Percentiles rank a stretch among this genome's conserved stretches.
Evolutionary conservation across 2,113 vertebrate species (phyloP).

Genomic region (Protobothrops flavoviridis): DNA sequence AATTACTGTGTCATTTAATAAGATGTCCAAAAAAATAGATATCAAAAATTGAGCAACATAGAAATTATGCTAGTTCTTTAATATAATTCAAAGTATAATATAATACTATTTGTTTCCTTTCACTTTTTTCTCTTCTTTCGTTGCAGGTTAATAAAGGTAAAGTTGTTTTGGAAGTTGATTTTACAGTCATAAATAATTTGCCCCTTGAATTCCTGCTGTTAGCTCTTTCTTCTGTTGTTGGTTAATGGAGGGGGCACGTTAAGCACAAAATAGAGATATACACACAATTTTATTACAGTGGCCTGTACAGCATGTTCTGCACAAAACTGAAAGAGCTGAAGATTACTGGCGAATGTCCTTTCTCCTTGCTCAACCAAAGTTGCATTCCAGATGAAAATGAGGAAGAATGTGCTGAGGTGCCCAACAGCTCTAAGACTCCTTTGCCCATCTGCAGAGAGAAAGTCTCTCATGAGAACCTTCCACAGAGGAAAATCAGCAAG

Average conservation of each 20-base stretch:
- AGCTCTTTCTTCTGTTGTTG: conserved; percentile 35
- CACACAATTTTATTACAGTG: conserved; percentile 31
- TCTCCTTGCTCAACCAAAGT: conserved; percentile 80
- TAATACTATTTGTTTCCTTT: background rate
- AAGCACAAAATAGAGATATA: conserved; percentile 33
- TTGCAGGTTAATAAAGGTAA: conserved; percentile 38
- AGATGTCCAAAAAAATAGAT: background rate
- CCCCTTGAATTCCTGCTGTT: conserved; percentile 9
- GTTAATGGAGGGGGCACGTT: conserved; percentile 47
- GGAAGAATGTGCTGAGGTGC: conserved; percentile 66
- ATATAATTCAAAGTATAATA: conserved; percentile 3
- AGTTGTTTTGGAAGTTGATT: conserved; percentile 33
- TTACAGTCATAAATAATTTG: conserved; percentile 37
- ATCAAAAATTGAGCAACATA: background rate
- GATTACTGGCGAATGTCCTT: conserved; percentile 92
- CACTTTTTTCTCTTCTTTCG: conserved; percentile 21
- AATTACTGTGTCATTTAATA: background rate
- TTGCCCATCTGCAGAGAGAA: conserved; percentile 77
- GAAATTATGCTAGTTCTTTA: background rate
- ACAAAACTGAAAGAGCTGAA: conserved; percentile 94
- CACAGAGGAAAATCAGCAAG: conserved; percentile 81
- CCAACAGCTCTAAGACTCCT: conserved; percentile 62
- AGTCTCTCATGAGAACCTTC: conserved; percentile 66
- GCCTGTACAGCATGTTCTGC: conserved; percentile 85
- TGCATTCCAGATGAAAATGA: conserved; percentile 74